Base-by-base conservation (phyloP, 2,797 vertebrate species). In the Aulostomus chinensis region DNA sequence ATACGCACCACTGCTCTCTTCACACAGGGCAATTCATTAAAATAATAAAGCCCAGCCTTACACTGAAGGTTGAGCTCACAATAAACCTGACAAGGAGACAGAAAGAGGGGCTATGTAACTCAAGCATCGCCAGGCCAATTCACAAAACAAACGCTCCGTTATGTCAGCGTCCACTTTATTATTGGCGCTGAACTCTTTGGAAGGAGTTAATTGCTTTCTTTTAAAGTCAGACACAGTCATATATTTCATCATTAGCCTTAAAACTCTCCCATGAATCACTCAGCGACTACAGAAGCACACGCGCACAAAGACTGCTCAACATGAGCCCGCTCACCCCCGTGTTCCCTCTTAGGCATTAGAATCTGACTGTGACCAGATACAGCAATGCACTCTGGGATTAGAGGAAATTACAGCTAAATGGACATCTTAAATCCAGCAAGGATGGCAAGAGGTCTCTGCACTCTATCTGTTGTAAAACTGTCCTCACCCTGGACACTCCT, bases 171-270 rank as follows among this genome's bases (percentile, higher is more conserved):
- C 62, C 68, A 37, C 54, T 80, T 81, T 78, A 77, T 83, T 71
- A 86, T 83, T 83, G 24, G 38, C 25, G 25, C 57, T 73, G 30
- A 69, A 72, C 68, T 71, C 76, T 56, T 71, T 4, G 4, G 30
- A 24, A 62, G 49, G 61, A 74, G 81, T 83, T 82, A 85, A 91
- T 83, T 83, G 85, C 80, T 71, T 77, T 69, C 73, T 71, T 80
- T 78, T 85, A 76, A 73, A 68, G 13, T 26, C 59, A 52, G 86
- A 86, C 81, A 72, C 40, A 59, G 65, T 73, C 77, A 57, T 78
- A 79, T 73, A 81, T 85, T 81, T 80, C 74, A 84, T 85, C 69
- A 85, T 89, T 86, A 85, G 59, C 54, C 66, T 58, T 76, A 82
- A 84, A 82, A 26, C 59, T 64, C 53, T 55, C 41, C 47, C 48